Conservation (phyloP, 64 coral and sea anemone species). For the Stichodactyla helianthus region DNA sequence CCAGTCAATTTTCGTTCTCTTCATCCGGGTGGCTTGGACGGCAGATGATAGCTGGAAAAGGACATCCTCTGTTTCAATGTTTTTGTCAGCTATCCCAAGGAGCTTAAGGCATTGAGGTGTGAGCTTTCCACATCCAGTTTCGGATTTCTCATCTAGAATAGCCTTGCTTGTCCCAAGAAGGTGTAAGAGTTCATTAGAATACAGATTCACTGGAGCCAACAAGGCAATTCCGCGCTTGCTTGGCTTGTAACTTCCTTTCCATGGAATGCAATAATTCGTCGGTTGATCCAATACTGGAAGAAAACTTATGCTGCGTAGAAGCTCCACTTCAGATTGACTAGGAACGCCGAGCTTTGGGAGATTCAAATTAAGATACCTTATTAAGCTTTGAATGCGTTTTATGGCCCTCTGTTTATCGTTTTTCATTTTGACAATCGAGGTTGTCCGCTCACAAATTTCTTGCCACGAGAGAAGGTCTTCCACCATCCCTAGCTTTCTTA, state of each 20-base stretch:
- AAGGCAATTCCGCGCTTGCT: constrained; percentile 19
- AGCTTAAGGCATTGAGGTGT: constrained; percentile 47
- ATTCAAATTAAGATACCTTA: constrained; percentile 73
- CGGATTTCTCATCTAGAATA: constrained; percentile 65
- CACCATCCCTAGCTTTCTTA: constrained; percentile 90
- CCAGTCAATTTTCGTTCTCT: constrained; percentile 25
- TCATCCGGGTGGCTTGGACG: constrained; percentile 43
- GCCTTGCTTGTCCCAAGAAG: constrained; percentile 65
- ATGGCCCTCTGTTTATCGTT: constrained; percentile 49
- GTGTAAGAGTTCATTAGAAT: constrained; percentile 36
- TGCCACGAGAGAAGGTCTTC: constrained; percentile 70
- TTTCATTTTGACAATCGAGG: constrained; percentile 42
- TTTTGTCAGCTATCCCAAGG: constrained; percentile 45
- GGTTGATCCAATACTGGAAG: constrained; percentile 72
- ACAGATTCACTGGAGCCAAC: constrained; percentile 57
- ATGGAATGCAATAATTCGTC: constrained; percentile 55
- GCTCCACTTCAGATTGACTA: constrained; percentile 34
- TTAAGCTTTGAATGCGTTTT: constrained; percentile 45
- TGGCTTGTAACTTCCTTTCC: constrained; percentile 60
- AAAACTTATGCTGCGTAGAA: constrained; percentile 51
- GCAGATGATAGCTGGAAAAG: constrained; percentile 71
- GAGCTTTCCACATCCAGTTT: constrained; percentile 66
- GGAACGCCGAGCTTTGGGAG: constrained; percentile 53
- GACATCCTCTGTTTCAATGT: constrained; percentile 48
- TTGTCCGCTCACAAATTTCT: constrained; percentile 74